Evolutionary conservation across 2,797 vertebrate genomes (phyloP).

Genomic region (Gouania willdenowi): DNA sequence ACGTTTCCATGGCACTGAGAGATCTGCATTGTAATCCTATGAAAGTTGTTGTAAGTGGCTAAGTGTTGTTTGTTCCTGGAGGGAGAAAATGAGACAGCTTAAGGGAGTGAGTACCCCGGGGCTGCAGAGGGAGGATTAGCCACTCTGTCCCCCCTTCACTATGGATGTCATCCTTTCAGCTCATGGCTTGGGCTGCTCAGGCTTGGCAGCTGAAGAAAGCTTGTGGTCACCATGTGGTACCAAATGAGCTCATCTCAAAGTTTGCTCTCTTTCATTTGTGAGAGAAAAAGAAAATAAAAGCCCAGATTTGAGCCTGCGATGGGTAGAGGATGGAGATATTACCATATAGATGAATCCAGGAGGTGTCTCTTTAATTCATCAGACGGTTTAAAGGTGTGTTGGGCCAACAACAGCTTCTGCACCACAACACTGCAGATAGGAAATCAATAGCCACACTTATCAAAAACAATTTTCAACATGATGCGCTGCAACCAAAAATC

Average conservation of each 20-base stretch:
- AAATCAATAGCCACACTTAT: slow-evolving; percentile 75
- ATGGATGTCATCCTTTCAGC: slow-evolving; percentile 77
- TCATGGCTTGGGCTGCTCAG: slow-evolving; percentile 64
- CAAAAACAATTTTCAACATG: slow-evolving; percentile 71
- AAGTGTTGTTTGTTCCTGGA: slow-evolving; percentile 78
- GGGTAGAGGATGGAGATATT: slow-evolving; percentile 66
- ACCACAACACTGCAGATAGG: slow-evolving; percentile 55
- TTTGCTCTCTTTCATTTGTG: slow-evolving; percentile 50
- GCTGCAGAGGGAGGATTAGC: slow-evolving; percentile 72
- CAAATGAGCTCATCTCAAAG: slow-evolving; percentile 55
- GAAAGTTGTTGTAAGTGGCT: slow-evolving; percentile 73
- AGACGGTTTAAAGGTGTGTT: slow-evolving; percentile 50
- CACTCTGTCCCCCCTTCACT: slow-evolving; percentile 69
- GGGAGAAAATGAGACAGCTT: slow-evolving; percentile 72
- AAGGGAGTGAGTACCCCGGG: slow-evolving; percentile 71
- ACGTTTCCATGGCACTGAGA: slow-evolving; percentile 52
- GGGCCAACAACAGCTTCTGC: slow-evolving; percentile 44
- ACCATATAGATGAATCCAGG: slow-evolving; percentile 78
- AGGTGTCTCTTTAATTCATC: slow-evolving; percentile 73
- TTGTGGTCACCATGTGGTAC: slow-evolving; percentile 55
- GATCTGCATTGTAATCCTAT: slow-evolving; percentile 78
- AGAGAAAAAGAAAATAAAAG: too few species aligned
- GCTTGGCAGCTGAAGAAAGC: slow-evolving; percentile 76
- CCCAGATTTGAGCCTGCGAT: slow-evolving; percentile 65
- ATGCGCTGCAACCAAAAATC: slow-evolving; percentile 52